Evolutionary conservation across 2,888 invertebrate species (phyloP), one percentile per base, ranked within the genome.

Genomic region (Cloeon dipterum): DNA sequence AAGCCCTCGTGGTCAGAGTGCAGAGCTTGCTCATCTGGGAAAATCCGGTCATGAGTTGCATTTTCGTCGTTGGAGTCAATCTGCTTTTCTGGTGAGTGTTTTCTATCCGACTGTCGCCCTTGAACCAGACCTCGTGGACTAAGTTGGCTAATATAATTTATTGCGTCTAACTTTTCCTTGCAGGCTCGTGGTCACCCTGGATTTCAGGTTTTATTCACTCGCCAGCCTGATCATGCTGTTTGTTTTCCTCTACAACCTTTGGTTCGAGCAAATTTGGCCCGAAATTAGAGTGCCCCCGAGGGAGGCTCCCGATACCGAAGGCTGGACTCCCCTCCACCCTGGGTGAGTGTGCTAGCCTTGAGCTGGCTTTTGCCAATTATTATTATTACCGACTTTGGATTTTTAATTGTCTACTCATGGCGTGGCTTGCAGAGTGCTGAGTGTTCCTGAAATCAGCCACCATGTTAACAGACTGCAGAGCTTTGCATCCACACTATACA

Each of bases 181-280:
- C 48, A 60, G 58, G 55, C 42, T 55, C 33, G 45, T 56, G 38
- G 46, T 55, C 38, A 50, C 52, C 40, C 52, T 52, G 38, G 52
- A 60, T 44, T 41, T 58, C 42, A 46, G 53, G 47, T 47, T 62
- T 48, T 50, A 59, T 51, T 49, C 57, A 43, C 45, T 62, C 46
- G 38, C 62, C 45, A 53, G 60, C 52, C 39, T 51, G 17, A 40
- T 47, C 7, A 40, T 52, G 23, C 45, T 56, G 16, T 41, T 48
- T 17, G 42, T 47, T 23, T 50, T 56, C 36, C 37, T 54, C 17
- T 49, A 49, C 40, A 57, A 58, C 43, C 46, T 50, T 29, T 47
- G 48, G 44, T 39, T 47, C 23, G 45, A 48, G 34, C 42, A 44
- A 37, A 42, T 49, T 26, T 46, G 46, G 45, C 48, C 47, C 16